Base-by-base conservation (phyloP, 1,140 invertebrate species). In the Drosophila trapezifrons region DNA sequence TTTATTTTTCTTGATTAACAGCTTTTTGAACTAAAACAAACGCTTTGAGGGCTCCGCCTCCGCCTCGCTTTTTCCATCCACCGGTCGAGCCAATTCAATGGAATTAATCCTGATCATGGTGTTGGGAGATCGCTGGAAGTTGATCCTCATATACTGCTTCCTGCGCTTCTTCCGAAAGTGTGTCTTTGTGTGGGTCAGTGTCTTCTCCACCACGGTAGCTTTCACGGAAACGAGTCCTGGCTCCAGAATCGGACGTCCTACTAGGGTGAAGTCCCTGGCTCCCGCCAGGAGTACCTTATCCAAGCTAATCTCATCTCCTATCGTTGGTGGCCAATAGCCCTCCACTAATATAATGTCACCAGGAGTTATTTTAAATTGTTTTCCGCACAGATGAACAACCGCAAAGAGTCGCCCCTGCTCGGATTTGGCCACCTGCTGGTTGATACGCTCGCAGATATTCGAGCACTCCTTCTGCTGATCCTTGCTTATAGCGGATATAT, bases 131-230 rank as follows among this genome's bases (percentile, higher is more conserved):
- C 95, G 94, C 74, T 93, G 93, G 92, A 97, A 97, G 78, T 96
- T 95, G 49, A 96, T 95, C 86, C 95, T 94, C 90, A 94, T 95
- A 81, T 93, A 96, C 72, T 97, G 96, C 92, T 97, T 96, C 91
- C 96, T 95, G 76, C 94, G 93, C 78, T 93, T 95, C 90, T 96
- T 95, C 20, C 93, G 94, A 87, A 97, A 97, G 81, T 95, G 93
- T 52, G 95, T 95, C 90, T 96, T 96, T 1, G 96, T 97, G 77
- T 97, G 95, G 1, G 96, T 97, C 2, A 98, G 92, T 1, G 96
- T 97, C 92, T 98, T 98, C 74, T 98, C 97, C 49, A 99, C 95
- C 7, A 99, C 95, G 35, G 97, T 98, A 1, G 96, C 97, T 70
- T 96, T 95, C 1, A 99, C 94, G 51, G 93, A 93, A 0, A 97